phyloP scores from a whole-genome alignment of 1,140 invertebrate species.

The Pseudobourletiella spinata region DNA sequence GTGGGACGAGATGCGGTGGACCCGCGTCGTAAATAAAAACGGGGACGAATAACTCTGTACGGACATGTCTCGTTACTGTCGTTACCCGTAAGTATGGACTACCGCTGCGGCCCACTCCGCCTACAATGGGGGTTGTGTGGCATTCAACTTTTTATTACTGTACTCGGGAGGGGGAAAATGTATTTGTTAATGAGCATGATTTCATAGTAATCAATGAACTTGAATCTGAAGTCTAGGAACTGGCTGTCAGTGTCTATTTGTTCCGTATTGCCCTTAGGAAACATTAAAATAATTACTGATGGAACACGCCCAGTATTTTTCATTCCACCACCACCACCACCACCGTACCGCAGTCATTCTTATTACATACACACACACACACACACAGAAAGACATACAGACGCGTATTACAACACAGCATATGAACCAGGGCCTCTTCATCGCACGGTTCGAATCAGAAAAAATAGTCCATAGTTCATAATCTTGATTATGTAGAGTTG shows the following conservation, averaged over 20 bases:
- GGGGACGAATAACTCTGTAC: not conserved
- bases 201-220: conserved; percentile 6
- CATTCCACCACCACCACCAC: not conserved
- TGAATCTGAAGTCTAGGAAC: not conserved
- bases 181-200: not conserved
- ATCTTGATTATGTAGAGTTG: not conserved
- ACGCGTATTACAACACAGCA: not conserved
- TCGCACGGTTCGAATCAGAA: not conserved
- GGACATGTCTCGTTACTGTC: not conserved
- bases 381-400: not conserved
- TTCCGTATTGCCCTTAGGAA: not conserved
- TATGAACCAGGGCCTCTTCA: too few species aligned
- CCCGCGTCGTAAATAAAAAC: not conserved
- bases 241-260: not conserved
- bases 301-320: not conserved
- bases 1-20: not conserved
- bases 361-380: not conserved
- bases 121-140: not conserved
- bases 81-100: not conserved
- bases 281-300: conserved; percentile 9
- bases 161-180: too few species aligned
- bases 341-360: not conserved
- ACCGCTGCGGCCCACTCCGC: not conserved
- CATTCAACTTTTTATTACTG: not conserved
- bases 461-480: not conserved